Conservation (phyloP, 2,888 invertebrate genomes). For the Sthenelais limicola region DNA sequence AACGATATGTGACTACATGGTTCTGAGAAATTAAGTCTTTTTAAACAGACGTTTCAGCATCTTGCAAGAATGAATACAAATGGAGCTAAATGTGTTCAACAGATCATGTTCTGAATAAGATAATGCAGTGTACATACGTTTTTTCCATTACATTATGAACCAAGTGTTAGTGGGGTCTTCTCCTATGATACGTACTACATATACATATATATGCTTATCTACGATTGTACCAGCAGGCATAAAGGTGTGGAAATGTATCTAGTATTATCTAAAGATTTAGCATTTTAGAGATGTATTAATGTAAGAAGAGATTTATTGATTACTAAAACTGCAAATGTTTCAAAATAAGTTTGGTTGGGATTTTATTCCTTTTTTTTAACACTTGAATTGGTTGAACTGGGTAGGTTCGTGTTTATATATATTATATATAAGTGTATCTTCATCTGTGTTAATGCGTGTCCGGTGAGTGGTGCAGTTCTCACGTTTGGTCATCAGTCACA, state of each 20-base stretch:
- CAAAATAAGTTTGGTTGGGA: background rate
- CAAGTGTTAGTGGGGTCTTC: background rate
- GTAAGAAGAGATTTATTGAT: background rate
- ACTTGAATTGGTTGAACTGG: conserved; percentile 37
- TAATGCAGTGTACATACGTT: conserved; percentile 29
- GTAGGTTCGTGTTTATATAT: too few species aligned
- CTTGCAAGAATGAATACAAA: background rate
- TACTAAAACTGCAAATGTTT: background rate
- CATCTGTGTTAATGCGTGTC: background rate
- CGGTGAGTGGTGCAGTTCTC: background rate
- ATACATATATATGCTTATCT: conserved; percentile 7
- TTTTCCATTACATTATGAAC: conserved; percentile 19
- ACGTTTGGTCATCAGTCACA: too few species aligned
- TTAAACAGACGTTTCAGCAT: too few species aligned
- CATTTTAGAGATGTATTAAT: conserved; percentile 12
- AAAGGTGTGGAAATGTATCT: background rate
- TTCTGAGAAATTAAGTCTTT: background rate
- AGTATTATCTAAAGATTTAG: conserved; percentile 15
- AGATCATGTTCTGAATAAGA: conserved; percentile 17
- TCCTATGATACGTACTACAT: conserved; percentile 17
- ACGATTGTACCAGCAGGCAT: conserved; percentile 18
- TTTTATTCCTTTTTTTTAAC: background rate
- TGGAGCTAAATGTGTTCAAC: conserved; percentile 33
- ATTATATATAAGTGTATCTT: too few species aligned
- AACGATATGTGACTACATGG: conserved; percentile 4